Conservation (phyloP, 1,140 invertebrate species). For the Drosophila insularis region DNA sequence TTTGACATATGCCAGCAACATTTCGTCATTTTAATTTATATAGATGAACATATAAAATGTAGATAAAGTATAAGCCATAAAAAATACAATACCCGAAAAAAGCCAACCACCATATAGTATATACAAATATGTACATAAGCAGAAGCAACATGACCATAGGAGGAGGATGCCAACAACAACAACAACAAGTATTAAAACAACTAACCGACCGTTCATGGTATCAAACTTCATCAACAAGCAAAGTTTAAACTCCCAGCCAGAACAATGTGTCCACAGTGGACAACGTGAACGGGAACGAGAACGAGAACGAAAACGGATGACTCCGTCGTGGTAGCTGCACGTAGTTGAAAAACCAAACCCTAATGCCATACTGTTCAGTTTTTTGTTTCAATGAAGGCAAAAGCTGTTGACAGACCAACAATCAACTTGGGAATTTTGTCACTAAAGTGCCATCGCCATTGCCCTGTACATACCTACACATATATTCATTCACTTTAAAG, state of each 20-base stretch:
- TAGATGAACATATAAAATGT: constrained; percentile 21
- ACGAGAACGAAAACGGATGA: constrained; percentile 10
- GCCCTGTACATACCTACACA: background rate
- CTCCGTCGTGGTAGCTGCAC: constrained; percentile 42
- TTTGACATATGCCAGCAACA: constrained; percentile 63
- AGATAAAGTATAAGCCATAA: constrained; percentile 40
- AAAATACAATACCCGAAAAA: constrained; percentile 33
- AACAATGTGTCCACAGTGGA: constrained; percentile 41
- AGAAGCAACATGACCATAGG: constrained; percentile 43
- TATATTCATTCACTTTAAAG: constrained; percentile 34
- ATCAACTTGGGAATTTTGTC: constrained; percentile 80
- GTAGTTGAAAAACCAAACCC: constrained; percentile 39
- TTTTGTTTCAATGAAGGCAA: constrained; percentile 74
- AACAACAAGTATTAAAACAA: constrained; percentile 24
- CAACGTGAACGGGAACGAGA: background rate
- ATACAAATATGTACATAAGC: background rate
- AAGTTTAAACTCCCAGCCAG: constrained; percentile 62
- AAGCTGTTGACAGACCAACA: constrained; percentile 79
- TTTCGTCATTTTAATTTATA: constrained; percentile 63
- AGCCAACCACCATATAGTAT: background rate
- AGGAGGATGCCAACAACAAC: constrained; percentile 25
- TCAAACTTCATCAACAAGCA: constrained; percentile 78
- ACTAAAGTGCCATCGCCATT: constrained; percentile 73
- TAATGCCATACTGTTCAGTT: constrained; percentile 45
- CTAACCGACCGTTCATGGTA: constrained; percentile 60